phyloP scores from a whole-genome alignment of 2,113 vertebrate genomes.

The Pterocles burchelli region DNA sequence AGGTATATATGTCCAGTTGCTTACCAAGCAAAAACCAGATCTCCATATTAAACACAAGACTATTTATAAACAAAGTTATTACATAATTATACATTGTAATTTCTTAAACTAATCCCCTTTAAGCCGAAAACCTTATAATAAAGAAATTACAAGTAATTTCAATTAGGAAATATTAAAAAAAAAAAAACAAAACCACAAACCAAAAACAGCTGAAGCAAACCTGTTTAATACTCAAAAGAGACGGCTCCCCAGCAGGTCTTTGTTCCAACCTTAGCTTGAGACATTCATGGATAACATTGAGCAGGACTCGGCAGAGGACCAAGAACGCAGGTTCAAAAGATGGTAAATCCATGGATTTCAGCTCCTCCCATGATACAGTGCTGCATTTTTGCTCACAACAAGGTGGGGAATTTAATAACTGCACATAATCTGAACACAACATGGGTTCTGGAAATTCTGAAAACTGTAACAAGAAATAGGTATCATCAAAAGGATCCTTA shows the following conservation, averaged over 20 bases:
- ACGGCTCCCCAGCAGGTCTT: slow-evolving; percentile 95
- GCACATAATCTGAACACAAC: slow-evolving; percentile 94
- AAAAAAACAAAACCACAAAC: neutral
- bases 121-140: neutral
- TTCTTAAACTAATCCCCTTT: neutral
- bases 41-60: neutral
- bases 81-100: neutral
- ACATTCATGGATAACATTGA: slow-evolving; percentile 98
- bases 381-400: slow-evolving; percentile 79
- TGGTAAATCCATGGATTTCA: slow-evolving; percentile 93
- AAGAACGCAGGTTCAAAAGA: slow-evolving; percentile 95
- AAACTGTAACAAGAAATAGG: slow-evolving; percentile 80
- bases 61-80: neutral
- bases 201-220: slow-evolving; percentile 69
- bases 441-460: slow-evolving; percentile 90
- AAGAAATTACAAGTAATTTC: neutral
- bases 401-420: slow-evolving; percentile 73
- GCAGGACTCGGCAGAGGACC: slow-evolving; percentile 93
- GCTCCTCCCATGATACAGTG: slow-evolving; percentile 88
- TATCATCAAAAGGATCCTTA: neutral
- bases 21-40: neutral
- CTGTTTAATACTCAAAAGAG: slow-evolving; percentile 98
- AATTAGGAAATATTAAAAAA: neutral
- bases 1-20: neutral
- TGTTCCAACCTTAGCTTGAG: slow-evolving; percentile 96